Base-by-base conservation (phyloP, 1,140 invertebrate genomes). In the Anoplolepis gracilipes region DNA sequence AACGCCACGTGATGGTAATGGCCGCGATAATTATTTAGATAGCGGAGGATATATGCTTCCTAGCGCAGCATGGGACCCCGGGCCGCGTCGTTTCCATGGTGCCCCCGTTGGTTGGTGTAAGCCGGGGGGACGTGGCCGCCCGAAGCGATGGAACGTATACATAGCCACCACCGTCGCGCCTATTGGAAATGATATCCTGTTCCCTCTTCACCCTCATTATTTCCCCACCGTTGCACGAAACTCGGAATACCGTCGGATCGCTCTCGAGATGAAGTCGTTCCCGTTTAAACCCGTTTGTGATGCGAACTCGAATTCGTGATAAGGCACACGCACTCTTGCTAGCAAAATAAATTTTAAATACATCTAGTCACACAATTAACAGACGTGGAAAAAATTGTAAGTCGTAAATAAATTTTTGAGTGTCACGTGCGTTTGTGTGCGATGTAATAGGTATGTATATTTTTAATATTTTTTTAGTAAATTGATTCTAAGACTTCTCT, bases 11-110 rank as follows among this genome's bases (percentile, higher is more conserved):
- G 92, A 94, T 93, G 93, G 91, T 94, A 94, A 94, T 93, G 93
- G 92, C 91, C 87, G 93, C 92, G 93, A 94, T 94, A 94, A 94
- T 94, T 94, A 94, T 94, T 94, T 93, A 94, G 93, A 94, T 93
- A 94, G 92, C 93, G 92, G 92, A 93, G 93, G 92, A 94, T 93
- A 92, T 94, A 94, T 93, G 93, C 93, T 92, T 93, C 91, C 93
- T 93, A 93, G 90, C 93, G 87, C 93, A 93, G 93, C 93, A 93
- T 94, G 93, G 88, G 92, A 93, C 91, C 92, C 69, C 72, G 89
- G 13, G 88, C 88, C 89, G 79, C 91, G 89, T 92, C 90, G 92
- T 90, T 93, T 90, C 87, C 91, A 92, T 85, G 89, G 88, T 90
- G 88, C 67, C 77, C 75, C 73, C 85, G 87, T 87, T 39, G 85